phyloP scores from a whole-genome alignment of 2,113 vertebrate species.

The Ciconia maguari region DNA sequence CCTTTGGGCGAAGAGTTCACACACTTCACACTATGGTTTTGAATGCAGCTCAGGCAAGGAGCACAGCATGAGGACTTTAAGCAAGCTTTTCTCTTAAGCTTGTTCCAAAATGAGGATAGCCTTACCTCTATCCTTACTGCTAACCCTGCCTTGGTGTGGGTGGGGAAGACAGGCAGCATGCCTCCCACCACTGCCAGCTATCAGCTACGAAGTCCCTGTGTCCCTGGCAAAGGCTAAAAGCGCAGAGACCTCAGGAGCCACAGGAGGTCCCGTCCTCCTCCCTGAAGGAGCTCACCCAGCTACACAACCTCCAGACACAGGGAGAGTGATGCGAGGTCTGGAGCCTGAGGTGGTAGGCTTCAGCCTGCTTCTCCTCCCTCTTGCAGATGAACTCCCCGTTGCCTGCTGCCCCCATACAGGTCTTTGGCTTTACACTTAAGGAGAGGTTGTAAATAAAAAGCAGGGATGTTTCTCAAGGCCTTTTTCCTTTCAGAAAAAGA shows the following conservation, averaged over 20 bases:
- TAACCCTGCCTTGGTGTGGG: background rate
- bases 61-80: background rate
- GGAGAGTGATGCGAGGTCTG: background rate
- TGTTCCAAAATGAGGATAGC: background rate
- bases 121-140: background rate
- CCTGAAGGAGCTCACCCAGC: background rate
- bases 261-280: background rate
- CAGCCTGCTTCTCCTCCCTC: background rate
- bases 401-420: background rate
- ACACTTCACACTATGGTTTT: background rate
- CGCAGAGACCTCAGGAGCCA: background rate
- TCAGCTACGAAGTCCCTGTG: background rate
- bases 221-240: background rate
- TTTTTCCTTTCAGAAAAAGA: background rate
- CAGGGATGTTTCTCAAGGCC: background rate
- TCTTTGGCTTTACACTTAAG: background rate
- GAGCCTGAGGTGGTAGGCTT: background rate
- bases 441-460: background rate
- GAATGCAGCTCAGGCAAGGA: background rate
- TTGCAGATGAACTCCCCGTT: background rate
- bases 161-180: background rate
- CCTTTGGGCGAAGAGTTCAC: background rate
- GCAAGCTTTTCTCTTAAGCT: background rate
- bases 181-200: background rate
- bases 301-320: background rate